These are phyloP conservation scores for Dynastes grantii DNA, from an alignment of 2,888 invertebrate genomes.

Conservation along the genomic window DNA sequence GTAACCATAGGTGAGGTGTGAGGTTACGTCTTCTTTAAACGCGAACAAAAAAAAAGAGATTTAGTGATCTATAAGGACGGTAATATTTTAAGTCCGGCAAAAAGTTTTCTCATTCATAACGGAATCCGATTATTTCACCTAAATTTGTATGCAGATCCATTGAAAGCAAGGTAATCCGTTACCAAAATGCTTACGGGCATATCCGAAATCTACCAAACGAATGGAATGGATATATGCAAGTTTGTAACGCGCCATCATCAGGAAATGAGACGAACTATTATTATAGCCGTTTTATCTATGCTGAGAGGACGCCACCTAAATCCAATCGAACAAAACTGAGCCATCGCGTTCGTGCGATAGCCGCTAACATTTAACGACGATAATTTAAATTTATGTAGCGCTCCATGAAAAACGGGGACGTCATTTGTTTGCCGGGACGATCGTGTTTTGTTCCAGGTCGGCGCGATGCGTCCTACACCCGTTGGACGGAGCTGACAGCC, in stretches of 20 bases:
- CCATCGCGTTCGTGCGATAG: background rate
- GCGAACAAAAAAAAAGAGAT: too few species aligned
- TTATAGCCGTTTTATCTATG: conserved; percentile 14
- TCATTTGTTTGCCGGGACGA: conserved; percentile 4
- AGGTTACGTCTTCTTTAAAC: too few species aligned
- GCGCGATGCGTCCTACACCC: background rate
- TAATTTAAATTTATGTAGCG: conserved; percentile 33
- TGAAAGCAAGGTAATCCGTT: too few species aligned
- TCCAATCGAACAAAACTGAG: conserved; percentile 9
- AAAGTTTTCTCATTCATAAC: too few species aligned
- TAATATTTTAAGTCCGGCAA: too few species aligned
- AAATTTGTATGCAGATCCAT: too few species aligned
- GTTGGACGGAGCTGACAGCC: background rate
- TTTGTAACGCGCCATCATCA: background rate
- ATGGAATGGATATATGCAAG: background rate
- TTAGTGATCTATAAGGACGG: too few species aligned
- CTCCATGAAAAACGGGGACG: conserved; percentile 9
- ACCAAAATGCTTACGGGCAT: too few species aligned
- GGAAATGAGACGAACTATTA: background rate
- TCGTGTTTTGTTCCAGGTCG: background rate
- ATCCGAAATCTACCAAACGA: too few species aligned
- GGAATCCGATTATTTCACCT: too few species aligned
- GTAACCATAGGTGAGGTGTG: too few species aligned
- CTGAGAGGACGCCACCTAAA: conserved; percentile 19
- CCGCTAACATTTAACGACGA: conserved; percentile 18